phyloP scores from a whole-genome alignment of 2,113 vertebrate species.

The Callospermophilus lateralis region DNA sequence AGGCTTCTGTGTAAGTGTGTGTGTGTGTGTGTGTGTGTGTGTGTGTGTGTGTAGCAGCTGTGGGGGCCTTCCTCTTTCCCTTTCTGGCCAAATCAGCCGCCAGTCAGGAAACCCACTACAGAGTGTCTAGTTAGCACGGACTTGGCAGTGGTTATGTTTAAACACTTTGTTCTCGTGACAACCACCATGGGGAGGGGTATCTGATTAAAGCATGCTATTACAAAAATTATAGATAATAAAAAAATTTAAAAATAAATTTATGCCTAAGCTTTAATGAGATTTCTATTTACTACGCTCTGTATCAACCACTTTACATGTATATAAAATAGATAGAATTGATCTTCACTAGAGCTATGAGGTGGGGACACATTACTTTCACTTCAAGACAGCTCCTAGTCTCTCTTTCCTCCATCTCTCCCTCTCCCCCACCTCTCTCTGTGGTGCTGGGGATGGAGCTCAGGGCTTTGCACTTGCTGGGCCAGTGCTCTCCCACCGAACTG shows the following conservation, averaged over 20 bases:
- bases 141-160: neutral
- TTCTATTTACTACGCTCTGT: neutral
- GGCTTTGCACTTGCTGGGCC: neutral
- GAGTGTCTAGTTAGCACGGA: neutral
- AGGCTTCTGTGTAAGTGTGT: too few relatives aligned
- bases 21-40: neutral
- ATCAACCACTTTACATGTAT: neutral
- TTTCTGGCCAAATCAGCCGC: neutral
- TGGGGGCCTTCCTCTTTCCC: neutral
- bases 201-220: neutral
- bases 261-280: neutral
- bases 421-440: neutral
- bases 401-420: too few relatives aligned
- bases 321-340: neutral
- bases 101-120: neutral
- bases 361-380: neutral
- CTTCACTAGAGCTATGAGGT: neutral
- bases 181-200: neutral
- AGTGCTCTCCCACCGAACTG: neutral
- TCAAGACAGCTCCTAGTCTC: neutral
- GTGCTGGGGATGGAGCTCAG: neutral
- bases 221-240: neutral
- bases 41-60: neutral
- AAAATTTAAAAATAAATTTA: neutral
- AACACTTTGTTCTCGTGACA: conserved; percentile 4